Evolutionary conservation across 2,888 invertebrate species (phyloP), one percentile per base, ranked within the genome.

Genomic region (Nemurella pictetii): DNA sequence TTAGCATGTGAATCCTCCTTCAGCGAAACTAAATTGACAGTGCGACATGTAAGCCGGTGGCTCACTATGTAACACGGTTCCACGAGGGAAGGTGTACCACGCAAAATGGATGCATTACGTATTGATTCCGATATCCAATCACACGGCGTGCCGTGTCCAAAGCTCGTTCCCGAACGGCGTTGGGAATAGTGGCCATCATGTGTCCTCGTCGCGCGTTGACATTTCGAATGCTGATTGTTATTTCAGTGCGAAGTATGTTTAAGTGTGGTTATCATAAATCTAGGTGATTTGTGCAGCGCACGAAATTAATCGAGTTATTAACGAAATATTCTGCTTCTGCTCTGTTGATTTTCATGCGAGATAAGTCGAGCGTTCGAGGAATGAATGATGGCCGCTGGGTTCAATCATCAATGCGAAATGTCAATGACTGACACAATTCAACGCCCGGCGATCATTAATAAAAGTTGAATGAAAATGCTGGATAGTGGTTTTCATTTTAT

Each of bases 171-270:
- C 55, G 20, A 55, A 55, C 20, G 20, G 55, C 12, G 20, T 20
- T 20, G 55, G 55, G 20, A 12, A 12, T 20, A 12, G 55, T 20
- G 55, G 55, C 20, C 55, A 55, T 55, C 55, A 20, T 20, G 9
- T 32, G 3, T 32, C 32, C 32, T 5, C 32, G 55, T 4, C 9
- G 75, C 12, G 75, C 28, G 26, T 26, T 75, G 75, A 75, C 75
- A 75, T n/a, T 20, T 75, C 26, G 75, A 75, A 75, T 27, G 75
- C 9, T 28, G 75, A 75, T 75, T 26, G 28, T 26, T 27, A 75
- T 75, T 75, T 75, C 75, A 75, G 75, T 75, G 75, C 75, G 27
- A 75, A 55, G 26, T 75, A 75, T 75, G 75, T 75, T 75, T 75
- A 28, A 75, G 28, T 27, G 27, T 20, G 28, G 75, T 75, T 75